Conservation (phyloP, 2,888 invertebrate species). For the Altica lythri region DNA sequence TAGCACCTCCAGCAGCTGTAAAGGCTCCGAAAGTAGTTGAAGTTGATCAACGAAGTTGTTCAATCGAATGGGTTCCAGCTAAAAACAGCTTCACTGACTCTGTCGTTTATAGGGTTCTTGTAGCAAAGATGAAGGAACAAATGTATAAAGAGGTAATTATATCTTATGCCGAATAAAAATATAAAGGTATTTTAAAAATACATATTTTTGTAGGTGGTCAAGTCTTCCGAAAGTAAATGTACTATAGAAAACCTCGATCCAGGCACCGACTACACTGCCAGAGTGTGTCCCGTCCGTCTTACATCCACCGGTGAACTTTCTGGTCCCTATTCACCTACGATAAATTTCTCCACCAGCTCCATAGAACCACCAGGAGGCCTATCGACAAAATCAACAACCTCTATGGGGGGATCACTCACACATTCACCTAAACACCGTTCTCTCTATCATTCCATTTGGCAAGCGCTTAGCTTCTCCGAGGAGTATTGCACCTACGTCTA, state of each 20-base stretch:
- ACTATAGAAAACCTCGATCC: constrained; percentile 72
- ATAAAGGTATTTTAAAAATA: too few relatives aligned
- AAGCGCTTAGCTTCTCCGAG: constrained; percentile 57
- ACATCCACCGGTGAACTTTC: constrained; percentile 65
- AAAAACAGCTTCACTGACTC: constrained; percentile 66
- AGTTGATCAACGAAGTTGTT: constrained; percentile 62
- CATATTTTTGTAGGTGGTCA: constrained; percentile 69
- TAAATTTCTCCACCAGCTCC: constrained; percentile 63
- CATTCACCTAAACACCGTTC: constrained; percentile 38
- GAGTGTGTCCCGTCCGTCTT: constrained; percentile 77
- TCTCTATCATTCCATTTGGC: constrained; percentile 39
- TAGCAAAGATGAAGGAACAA: constrained; percentile 64
- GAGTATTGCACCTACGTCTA: constrained; percentile 62
- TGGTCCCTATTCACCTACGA: constrained; percentile 72
- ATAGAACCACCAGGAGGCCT: constrained; percentile 53
- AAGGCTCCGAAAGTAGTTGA: constrained; percentile 71
- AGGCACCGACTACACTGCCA: constrained; percentile 75
- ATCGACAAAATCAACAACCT: constrained; percentile 48
- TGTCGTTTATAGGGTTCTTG: constrained; percentile 76
- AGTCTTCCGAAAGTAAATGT: constrained; percentile 67
- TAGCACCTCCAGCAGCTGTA: constrained; percentile 80
- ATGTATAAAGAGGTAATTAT: constrained; percentile 66
- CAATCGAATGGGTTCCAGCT: constrained; percentile 69
- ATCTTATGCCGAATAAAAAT: too few relatives aligned
- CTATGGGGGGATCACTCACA: constrained; percentile 37